Base-by-base conservation (phyloP, 2,113 vertebrate genomes). In the Pollimyrus isidori region DNA sequence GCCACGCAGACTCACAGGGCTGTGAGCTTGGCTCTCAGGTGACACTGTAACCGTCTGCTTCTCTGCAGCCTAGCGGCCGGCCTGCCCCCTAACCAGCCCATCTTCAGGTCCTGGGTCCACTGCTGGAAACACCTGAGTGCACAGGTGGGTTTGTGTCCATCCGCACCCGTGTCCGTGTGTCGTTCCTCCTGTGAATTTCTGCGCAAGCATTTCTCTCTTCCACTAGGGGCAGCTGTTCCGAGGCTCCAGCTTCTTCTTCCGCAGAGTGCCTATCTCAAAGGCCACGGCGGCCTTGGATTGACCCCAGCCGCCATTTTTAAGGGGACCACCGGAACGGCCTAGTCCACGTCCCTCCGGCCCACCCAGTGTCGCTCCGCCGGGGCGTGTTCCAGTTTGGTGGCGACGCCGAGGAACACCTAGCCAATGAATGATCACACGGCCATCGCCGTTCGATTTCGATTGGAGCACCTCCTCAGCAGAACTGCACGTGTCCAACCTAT, bases 181-280 rank as follows among this genome's bases (percentile, higher is more conserved):
- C 11, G 19, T 56, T 49, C 5, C 2, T 73, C 56, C 56, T 23
- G 10, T 90, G 88, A 46, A 83, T 84, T 42, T 35, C 11, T 53
- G 7, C n/a, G 17, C 26, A 26, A 7, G 50, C 50, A 86, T 65
- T 4, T 23, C 88, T 39, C 23, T 48, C n/a, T n/a, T n/a, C 73
- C 19, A 7, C 2, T 93, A 97, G 97, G 97, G 96, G 85, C 95
- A 97, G 92, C 95, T 98, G 50, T 97, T 97, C 94, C 96, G 97
- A 0, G 97, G 97, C 90, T 97, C 97, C 94, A 97, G 97, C 92
- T 95, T 97, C 91, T 96, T 98, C 49, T 98, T 97, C 94, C 97
- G 97, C 88, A 87, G 96, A 49, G 95, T 96, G 1, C 95, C 97
- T 9, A 26, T 91, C 82, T 89, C 90, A 21, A 86, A 89, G 26